phyloP scores from a whole-genome alignment of 1,140 invertebrate species.

The Solenopsis fugax region DNA sequence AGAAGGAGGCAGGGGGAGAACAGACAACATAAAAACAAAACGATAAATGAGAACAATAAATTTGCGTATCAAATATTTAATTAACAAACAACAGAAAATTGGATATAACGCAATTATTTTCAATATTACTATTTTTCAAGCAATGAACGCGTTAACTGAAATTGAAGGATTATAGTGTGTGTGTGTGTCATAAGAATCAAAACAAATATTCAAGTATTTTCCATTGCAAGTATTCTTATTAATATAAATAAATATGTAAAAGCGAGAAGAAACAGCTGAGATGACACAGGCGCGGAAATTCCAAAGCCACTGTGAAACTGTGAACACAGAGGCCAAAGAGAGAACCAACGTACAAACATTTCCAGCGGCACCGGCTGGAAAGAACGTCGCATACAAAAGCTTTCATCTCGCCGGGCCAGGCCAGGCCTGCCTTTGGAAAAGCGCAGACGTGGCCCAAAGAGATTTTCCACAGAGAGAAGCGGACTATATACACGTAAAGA shows the following conservation, averaged over 20 bases:
- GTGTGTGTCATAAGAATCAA: neutral
- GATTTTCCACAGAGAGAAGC: conserved; percentile 35
- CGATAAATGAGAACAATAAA: neutral
- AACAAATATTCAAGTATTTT: conserved; percentile 5
- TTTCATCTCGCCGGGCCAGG: conserved; percentile 22
- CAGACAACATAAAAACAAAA: neutral
- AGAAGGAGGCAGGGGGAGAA: neutral
- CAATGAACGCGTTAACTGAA: neutral
- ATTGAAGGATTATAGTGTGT: neutral
- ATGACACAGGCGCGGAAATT: conserved; percentile 32
- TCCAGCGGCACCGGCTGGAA: conserved; percentile 1
- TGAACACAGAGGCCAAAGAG: conserved; percentile 36
- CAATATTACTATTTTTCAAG: neutral
- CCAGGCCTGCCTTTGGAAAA: conserved; percentile 28
- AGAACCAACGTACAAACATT: conserved; percentile 42
- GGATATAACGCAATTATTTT: neutral
- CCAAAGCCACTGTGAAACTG: conserved; percentile 11
- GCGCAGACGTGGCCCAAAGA: conserved; percentile 41
- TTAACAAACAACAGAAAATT: neutral
- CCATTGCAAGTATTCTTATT: conserved; percentile 11
- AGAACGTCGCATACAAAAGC: conserved; percentile 15
- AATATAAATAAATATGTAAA: conserved; percentile 32
- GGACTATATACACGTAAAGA: neutral
- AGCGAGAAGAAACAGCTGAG: neutral
- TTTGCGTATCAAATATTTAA: neutral